Conservation (phyloP, 2,113 vertebrate genomes). For the Machaerirhynchus nigripectus region DNA sequence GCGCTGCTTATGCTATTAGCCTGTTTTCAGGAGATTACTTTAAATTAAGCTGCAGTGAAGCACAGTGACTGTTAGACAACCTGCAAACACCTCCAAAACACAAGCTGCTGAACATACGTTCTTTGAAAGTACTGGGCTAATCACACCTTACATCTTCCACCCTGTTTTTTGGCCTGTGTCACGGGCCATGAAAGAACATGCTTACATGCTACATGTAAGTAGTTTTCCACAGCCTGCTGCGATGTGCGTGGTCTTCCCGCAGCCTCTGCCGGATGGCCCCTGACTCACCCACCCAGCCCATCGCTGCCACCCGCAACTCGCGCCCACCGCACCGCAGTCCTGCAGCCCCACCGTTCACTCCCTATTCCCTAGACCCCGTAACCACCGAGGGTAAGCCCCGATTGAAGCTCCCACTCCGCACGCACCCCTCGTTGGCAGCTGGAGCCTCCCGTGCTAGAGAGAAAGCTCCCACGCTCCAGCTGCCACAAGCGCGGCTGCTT, state of each 20-base stretch:
- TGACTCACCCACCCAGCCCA: neutral
- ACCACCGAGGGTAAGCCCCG: neutral
- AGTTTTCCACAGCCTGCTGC: neutral
- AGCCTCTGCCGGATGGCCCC: neutral
- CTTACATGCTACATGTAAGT: neutral
- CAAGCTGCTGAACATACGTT: neutral
- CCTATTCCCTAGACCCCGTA: neutral
- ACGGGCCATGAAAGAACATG: neutral
- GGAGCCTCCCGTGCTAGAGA: neutral
- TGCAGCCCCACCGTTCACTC: neutral
- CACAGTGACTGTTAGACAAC: neutral
- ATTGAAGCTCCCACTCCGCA: neutral
- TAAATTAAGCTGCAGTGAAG: neutral
- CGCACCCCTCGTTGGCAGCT: neutral
- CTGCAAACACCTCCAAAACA: neutral
- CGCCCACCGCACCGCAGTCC: neutral
- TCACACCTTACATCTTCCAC: neutral
- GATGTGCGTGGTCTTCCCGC: neutral
- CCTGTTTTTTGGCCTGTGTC: neutral
- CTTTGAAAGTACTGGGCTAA: neutral
- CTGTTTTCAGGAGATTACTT: neutral
- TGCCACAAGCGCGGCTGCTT: neutral
- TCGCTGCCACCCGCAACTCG: neutral
- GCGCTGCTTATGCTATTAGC: neutral
- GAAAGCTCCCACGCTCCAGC: neutral